Evolutionary conservation across 2,888 invertebrate genomes (phyloP), one percentile per base, ranked within the genome.

Genomic region (Drosophila subquinaria): DNA sequence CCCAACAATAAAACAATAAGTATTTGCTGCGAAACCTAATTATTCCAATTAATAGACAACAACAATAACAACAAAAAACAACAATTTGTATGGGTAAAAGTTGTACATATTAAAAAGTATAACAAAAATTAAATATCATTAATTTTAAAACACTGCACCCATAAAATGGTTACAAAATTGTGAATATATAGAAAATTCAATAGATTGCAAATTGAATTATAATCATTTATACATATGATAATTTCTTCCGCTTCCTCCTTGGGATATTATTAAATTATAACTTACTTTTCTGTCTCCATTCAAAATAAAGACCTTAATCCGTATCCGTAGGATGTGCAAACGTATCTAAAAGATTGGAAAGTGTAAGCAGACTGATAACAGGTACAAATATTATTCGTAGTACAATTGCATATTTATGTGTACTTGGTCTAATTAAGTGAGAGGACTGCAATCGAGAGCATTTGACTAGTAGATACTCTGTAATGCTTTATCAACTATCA

Each of bases 11-110:
- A 38, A 73, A 48, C 36, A 53, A 55, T 15, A 48, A 68, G 50
- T 56, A 35, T 64, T 66, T 66, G 43, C 40, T 48, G 15, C 30
- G 10, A 63, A 60, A 53, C 62, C 15, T 40, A 67, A 76, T 76
- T 76, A 69, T 69, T 47, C 61, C 60, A 64, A 42, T 78, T 64
- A 53, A 69, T 62, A 40, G 23, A 43, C 50, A 60, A 43, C 42
- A 69, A 38, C 17, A 17, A 17, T 17, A 17, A 17, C 17, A 17
- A 17, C 11, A 45, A 33, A 55, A 33, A 20, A 20, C 20, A 20
- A 20, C 20, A 20, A 20, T 20, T 20, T 57, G 50, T 53, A 50
- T 65, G 45, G 13, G 56, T 45, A 73, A 78, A 72, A 74, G 61
- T 53, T 30, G 45, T 45, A 42, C 17, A 20, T 11, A 42, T 33